A percentile compares a stretch with the other conserved stretches of the same genome.
phyloP scores from a whole-genome alignment of 2,888 invertebrate species.

The Podabrus alpinus region DNA sequence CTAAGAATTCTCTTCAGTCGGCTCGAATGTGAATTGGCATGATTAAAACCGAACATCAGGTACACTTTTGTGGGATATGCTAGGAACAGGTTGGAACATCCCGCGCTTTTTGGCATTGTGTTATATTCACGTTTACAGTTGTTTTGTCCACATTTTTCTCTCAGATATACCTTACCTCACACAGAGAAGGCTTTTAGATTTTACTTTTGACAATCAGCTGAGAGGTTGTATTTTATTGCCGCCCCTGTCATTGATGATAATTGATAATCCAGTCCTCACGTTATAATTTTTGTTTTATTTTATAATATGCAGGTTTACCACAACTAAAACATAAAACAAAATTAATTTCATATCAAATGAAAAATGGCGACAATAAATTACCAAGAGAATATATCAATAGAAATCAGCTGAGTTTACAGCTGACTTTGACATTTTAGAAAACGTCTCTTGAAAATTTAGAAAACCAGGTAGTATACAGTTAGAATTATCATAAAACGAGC shows the following conservation, averaged over 20 bases:
- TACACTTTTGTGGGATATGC: conserved; percentile 21
- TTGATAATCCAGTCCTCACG: not conserved
- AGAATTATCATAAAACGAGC: not conserved
- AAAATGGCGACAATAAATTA: not conserved
- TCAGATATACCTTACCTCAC: not conserved
- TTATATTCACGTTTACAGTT: conserved; percentile 9
- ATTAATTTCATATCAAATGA: no score
- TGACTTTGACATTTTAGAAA: not conserved
- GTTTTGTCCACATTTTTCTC: not conserved
- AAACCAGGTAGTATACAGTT: not conserved
- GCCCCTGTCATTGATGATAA: not conserved
- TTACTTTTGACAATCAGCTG: not conserved
- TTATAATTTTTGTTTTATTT: not conserved
- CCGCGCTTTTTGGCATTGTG: conserved; percentile 24
- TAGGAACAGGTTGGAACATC: conserved; percentile 26
- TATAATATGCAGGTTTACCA: no score
- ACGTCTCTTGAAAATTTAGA: not conserved
- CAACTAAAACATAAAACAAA: no score
- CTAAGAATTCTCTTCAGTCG: conserved; percentile 22
- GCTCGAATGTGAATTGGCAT: conserved; percentile 23
- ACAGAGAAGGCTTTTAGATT: not conserved
- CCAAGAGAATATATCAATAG: no score
- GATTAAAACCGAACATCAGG: conserved; percentile 28
- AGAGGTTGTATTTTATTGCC: not conserved
- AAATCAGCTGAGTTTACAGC: not conserved